These are phyloP conservation scores for Pyrrhosoma nymphula DNA, from an alignment of 2,888 invertebrate species.

Conservation along the genomic window DNA sequence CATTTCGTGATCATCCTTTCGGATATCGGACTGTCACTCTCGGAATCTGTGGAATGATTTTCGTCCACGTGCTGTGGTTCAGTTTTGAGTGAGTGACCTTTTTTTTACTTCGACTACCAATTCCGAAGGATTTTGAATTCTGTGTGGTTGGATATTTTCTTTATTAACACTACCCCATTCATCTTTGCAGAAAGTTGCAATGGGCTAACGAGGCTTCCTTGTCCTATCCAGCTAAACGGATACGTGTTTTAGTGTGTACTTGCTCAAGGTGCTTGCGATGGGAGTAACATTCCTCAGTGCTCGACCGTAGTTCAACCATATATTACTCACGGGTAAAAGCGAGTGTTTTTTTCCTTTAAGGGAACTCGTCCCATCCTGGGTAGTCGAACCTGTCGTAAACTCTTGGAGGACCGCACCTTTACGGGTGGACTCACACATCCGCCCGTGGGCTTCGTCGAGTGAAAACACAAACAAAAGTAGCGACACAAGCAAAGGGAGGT, in stretches of 20 bases:
- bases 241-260: not conserved
- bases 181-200: not conserved
- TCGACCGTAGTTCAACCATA: not conserved
- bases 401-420: not conserved
- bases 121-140: not conserved
- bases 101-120: not conserved
- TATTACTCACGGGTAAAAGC: not conserved
- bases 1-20: not conserved
- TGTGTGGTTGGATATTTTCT: not conserved
- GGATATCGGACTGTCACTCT: not conserved
- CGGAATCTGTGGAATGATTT: not conserved
- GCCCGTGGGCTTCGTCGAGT: not conserved
- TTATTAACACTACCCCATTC: not conserved
- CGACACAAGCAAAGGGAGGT: not conserved
- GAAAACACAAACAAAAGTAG: conserved; percentile 9
- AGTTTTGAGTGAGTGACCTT: not conserved
- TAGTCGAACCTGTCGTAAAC: not conserved
- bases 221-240: no score
- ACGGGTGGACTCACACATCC: not conserved
- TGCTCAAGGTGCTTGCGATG: not conserved
- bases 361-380: not conserved
- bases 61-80: not conserved
- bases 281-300: not conserved
- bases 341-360: not conserved
- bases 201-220: not conserved